These are phyloP conservation scores for Lacerta bilineata DNA, from an alignment of 2,797 vertebrate genomes.

Conservation along the genomic window DNA sequence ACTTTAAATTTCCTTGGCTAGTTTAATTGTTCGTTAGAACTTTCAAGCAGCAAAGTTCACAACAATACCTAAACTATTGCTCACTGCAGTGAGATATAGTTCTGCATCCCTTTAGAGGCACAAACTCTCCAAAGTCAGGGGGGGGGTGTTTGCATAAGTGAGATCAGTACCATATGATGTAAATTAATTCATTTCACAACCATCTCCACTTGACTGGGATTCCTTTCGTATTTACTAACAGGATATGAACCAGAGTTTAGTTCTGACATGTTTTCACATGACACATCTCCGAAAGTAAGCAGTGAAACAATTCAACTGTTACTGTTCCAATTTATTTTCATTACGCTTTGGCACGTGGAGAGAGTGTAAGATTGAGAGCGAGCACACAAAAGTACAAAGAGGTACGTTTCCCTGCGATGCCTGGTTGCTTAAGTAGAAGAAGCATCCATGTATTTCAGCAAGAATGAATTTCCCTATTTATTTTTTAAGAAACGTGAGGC, in stretches of 20 bases:
- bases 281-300: constrained; percentile 48
- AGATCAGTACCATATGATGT: constrained; percentile 15
- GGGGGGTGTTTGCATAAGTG: neutral
- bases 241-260: constrained; percentile 56
- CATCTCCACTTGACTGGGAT: constrained; percentile 39
- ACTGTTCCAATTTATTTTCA: constrained; percentile 59
- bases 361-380: constrained; percentile 29
- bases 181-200: constrained; percentile 36
- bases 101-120: neutral
- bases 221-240: constrained; percentile 58
- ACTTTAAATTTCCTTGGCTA: constrained; percentile 8
- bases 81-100: neutral
- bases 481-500: constrained; percentile 41
- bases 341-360: constrained; percentile 43
- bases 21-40: constrained; percentile 25
- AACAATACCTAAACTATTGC: neutral
- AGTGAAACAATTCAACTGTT: constrained; percentile 67
- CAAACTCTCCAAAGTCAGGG: neutral
- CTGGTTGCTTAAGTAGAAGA: constrained; percentile 39
- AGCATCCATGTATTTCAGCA: constrained; percentile 44
- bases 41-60: neutral
- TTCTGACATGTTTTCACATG: constrained; percentile 62
- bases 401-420: constrained; percentile 16
- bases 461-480: constrained; percentile 32
- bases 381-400: neutral